phyloP scores from a whole-genome alignment of 2,797 vertebrate genomes.

The Poeciliopsis infans region DNA sequence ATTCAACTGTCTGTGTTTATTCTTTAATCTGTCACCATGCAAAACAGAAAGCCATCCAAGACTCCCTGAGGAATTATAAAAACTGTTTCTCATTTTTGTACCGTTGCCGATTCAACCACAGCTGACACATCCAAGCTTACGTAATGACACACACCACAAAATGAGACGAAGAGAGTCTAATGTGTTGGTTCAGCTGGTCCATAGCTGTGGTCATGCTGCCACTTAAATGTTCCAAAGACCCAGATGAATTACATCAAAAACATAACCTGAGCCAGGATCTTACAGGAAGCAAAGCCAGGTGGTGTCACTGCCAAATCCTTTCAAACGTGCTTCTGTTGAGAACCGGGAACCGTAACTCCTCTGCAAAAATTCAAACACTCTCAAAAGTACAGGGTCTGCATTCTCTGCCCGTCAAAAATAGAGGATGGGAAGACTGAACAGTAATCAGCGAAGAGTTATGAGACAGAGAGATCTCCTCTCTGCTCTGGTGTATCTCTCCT shows the following conservation, averaged over 20 bases:
- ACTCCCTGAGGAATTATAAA: conserved; percentile 15
- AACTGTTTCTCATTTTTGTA: conserved; percentile 45
- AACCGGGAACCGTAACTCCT: conserved; percentile 53
- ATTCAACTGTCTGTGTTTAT: conserved; percentile 12
- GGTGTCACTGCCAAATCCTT: conserved; percentile 64
- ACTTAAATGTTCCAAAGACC: conserved; percentile 50
- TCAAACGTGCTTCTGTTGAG: conserved; percentile 58
- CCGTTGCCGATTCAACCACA: conserved; percentile 44
- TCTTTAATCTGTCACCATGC: neutral
- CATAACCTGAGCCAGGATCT: conserved; percentile 46
- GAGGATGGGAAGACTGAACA: conserved; percentile 39
- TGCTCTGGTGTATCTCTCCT: conserved; percentile 38
- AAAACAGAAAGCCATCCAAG: conserved; percentile 20
- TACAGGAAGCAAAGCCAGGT: conserved; percentile 64
- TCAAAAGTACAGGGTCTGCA: conserved; percentile 46
- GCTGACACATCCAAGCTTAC: conserved; percentile 56
- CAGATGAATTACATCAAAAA: conserved; percentile 68
- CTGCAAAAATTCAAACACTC: conserved; percentile 44
- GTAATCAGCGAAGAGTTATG: conserved; percentile 67
- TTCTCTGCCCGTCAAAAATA: conserved; percentile 44
- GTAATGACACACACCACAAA: conserved; percentile 55
- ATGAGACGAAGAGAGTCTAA: conserved; percentile 33
- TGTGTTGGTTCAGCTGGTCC: conserved; percentile 53
- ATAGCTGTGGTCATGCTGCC: conserved; percentile 48
- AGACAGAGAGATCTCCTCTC: conserved; percentile 47